phyloP scores from a whole-genome alignment of 2,888 invertebrate species.

The Chloromyia formosa region DNA sequence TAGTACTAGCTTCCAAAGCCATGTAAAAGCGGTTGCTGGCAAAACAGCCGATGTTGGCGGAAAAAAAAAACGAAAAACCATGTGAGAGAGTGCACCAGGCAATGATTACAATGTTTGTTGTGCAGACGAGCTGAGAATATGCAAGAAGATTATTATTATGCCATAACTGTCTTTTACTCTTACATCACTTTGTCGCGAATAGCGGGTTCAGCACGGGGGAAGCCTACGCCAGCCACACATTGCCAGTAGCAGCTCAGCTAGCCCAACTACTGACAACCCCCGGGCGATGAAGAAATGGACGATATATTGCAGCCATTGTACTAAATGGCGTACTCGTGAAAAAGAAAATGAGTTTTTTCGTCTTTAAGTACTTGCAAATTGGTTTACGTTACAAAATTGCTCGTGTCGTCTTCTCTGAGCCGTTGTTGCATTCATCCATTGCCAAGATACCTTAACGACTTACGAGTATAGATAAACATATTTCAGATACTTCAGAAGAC shows the following conservation, averaged over 20 bases:
- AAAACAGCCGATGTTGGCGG: neutral
- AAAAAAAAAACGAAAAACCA: neutral
- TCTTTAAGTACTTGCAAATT: conserved; percentile 39
- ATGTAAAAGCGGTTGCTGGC: too few species aligned
- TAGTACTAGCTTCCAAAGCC: too few species aligned
- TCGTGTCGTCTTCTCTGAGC: conserved; percentile 14
- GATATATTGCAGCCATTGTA: conserved; percentile 13
- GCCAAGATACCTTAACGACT: neutral
- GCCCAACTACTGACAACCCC: too few species aligned
- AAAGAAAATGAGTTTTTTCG: conserved; percentile 17
- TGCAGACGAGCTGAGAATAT: neutral
- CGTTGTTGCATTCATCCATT: too few species aligned
- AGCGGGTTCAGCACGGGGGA: neutral
- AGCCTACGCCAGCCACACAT: neutral
- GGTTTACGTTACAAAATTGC: conserved; percentile 38
- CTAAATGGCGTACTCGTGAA: conserved; percentile 4
- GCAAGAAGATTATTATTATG: conserved; percentile 30
- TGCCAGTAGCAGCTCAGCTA: neutral
- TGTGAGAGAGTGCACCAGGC: too few species aligned
- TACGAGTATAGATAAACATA: neutral
- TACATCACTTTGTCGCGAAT: conserved; percentile 14
- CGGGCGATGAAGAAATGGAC: conserved; percentile 23
- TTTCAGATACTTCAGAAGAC: neutral
- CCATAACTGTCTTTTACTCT: conserved; percentile 34
- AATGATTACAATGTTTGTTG: conserved; percentile 21